Evolutionary conservation across 37 sponge, comb jelly and placozoan genomes (phyloP), one percentile per base, ranked within the genome.

Genomic region (Cladorhizidae sp.): DNA sequence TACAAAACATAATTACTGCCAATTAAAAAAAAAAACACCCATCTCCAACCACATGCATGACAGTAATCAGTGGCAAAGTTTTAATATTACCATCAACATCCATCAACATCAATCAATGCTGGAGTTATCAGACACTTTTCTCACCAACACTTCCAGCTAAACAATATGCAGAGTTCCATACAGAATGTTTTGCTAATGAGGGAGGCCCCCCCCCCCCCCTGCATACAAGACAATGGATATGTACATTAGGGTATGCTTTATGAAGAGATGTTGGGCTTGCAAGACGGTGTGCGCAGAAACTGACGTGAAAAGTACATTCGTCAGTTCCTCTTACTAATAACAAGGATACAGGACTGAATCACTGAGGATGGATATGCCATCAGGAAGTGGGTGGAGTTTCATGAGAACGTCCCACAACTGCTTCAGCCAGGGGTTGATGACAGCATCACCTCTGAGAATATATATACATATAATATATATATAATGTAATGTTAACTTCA

Each of bases 351-450:
- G 70, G 2, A 72, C 41, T 14, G 77, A 72, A 67, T 86, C 80
- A 76, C 67, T 58, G 20, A 91, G 57, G 21, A 62, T 54, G 5
- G 72, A 43, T 37, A 83, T 15, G 15, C 88, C 90, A 9, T 35
- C 26, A 20, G 97, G 97, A 8, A 97, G 87, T n/a, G 97, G 97
- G 67, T 76, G 83, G 65, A 89, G 51, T 0, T 65, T 14, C 22
- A 79, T n/a, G 37, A 94, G 67, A 21, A 55, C 37, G 18, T 40
- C 54, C 89, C 93, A 97, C 37, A 97, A 68, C 28, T 82, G 42
- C 33, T 51, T 54, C 42, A 95, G 38, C 97, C 97, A 97, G 18
- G 95, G 97, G 49, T 92, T 93, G 8, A 95, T 68, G 3, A 43
- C 85, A 25, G 93, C 93, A 80, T 95, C 96, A 23, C 85, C 75